phyloP scores from a whole-genome alignment of 2,113 vertebrate species.

The Menidia beryllina region DNA sequence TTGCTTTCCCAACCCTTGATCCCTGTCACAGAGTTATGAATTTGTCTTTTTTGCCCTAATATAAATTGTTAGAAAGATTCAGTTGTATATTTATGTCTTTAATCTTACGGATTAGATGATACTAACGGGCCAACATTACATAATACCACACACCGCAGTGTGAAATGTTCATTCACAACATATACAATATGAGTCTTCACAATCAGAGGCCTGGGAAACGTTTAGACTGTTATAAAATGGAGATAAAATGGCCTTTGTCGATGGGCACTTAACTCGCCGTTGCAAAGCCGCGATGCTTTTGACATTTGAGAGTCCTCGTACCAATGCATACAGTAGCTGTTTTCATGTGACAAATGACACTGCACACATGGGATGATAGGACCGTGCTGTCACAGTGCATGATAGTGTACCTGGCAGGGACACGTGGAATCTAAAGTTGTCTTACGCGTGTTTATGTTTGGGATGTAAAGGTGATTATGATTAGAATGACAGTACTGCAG shows the following conservation, averaged over 20 bases:
- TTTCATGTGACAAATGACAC: constrained; percentile 45
- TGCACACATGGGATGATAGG: constrained; percentile 33
- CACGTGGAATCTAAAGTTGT: constrained; percentile 21
- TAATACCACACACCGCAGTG: neutral
- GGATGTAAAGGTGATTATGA: constrained; percentile 10
- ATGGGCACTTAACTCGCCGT: constrained; percentile 36
- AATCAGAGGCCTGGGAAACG: neutral
- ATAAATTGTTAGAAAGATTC: neutral
- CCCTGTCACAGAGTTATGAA: neutral
- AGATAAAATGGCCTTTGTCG: constrained; percentile 22
- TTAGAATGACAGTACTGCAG: constrained; percentile 19
- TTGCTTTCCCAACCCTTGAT: constrained; percentile 21
- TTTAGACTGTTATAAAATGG: constrained; percentile 10
- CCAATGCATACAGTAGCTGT: constrained; percentile 43
- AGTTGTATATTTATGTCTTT: neutral
- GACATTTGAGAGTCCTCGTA: constrained; percentile 53
- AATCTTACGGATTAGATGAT: neutral
- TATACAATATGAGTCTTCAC: neutral
- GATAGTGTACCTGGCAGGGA: constrained; percentile 32
- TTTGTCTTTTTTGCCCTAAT: neutral
- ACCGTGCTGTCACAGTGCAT: constrained; percentile 10
- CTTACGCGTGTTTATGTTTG: neutral
- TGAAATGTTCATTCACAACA: neutral
- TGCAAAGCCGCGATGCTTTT: constrained; percentile 34
- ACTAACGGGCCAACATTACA: neutral